phyloP scores from a whole-genome alignment of 2,888 invertebrate genomes.

The Frankliniella intonsa region DNA sequence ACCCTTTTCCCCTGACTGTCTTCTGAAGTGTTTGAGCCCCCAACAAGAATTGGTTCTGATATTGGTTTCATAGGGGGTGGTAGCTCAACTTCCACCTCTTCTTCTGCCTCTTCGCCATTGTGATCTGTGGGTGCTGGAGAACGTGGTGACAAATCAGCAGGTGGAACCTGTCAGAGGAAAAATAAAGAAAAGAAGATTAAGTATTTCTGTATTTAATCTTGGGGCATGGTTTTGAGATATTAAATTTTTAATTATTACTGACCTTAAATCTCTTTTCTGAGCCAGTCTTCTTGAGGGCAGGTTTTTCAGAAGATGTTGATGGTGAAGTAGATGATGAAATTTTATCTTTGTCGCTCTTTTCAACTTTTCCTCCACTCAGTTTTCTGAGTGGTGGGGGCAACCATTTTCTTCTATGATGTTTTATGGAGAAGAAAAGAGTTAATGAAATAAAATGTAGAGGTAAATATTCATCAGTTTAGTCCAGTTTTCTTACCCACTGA shows the following conservation, averaged over 20 bases:
- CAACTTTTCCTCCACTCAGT: conserved; percentile 80
- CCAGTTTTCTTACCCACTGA: conserved; percentile 68
- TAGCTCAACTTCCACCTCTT: conserved; percentile 73
- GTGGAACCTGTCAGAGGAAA: conserved; percentile 44
- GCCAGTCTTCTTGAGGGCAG: conserved; percentile 68
- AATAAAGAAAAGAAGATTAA: conserved; percentile 34
- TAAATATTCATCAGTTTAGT: no score
- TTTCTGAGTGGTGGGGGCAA: conserved; percentile 82
- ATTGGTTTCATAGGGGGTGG: conserved; percentile 97
- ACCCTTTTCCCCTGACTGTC: conserved; percentile 58
- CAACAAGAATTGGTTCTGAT: conserved; percentile 59
- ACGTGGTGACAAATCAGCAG: conserved; percentile 50
- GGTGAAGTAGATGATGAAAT: conserved; percentile 46
- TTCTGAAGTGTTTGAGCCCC: conserved; percentile 40
- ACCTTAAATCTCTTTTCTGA: conserved; percentile 83
- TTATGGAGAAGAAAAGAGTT: conserved; percentile 34
- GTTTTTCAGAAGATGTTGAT: conserved; percentile 53
- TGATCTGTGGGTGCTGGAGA: conserved; percentile 42
- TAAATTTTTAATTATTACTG: conserved; percentile 41
- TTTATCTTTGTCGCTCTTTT: conserved; percentile 51
- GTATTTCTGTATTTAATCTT: not conserved
- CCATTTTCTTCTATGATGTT: conserved; percentile 73
- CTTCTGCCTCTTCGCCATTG: conserved; percentile 66
- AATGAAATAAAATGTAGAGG: no score
- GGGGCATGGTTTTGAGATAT: conserved; percentile 23